These are phyloP conservation scores for Protonibea diacanthus DNA, from an alignment of 2,797 vertebrate species.

Conservation along the genomic window DNA sequence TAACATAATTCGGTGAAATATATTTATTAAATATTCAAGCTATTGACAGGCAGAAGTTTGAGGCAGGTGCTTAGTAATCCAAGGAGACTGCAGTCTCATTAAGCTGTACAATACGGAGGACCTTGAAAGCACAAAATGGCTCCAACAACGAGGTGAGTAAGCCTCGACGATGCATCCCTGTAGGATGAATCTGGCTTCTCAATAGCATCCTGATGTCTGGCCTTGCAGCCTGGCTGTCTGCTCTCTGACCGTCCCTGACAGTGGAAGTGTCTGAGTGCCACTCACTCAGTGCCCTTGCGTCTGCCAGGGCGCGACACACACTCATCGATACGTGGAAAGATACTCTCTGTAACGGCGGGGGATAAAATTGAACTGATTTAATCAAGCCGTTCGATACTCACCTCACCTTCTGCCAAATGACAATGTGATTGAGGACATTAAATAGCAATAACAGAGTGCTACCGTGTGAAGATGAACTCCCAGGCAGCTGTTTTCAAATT, in stretches of 20 bases:
- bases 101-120: slow-evolving; percentile 43
- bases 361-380: slow-evolving; percentile 74
- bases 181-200: slow-evolving; percentile 70
- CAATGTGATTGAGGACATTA: slow-evolving; percentile 77
- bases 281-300: slow-evolving; percentile 71
- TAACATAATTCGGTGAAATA: slow-evolving; percentile 18
- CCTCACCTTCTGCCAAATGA: slow-evolving; percentile 76
- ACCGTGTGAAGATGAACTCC: slow-evolving; percentile 54
- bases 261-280: slow-evolving; percentile 54
- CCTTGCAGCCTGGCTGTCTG: slow-evolving; percentile 74
- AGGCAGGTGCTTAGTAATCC: slow-evolving; percentile 46
- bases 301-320: slow-evolving; percentile 58
- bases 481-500: slow-evolving; percentile 46
- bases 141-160: slow-evolving; percentile 50
- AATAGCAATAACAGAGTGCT: slow-evolving; percentile 64
- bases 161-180: slow-evolving; percentile 41
- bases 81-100: slow-evolving; percentile 60
- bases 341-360: slow-evolving; percentile 57
- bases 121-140: slow-evolving; percentile 63
- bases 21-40: slow-evolving; percentile 40
- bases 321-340: slow-evolving; percentile 74
- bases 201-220: slow-evolving; percentile 61
- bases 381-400: slow-evolving; percentile 69
- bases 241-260: slow-evolving; percentile 66
- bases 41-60: slow-evolving; percentile 35